phyloP scores from a whole-genome alignment of 2,797 vertebrate genomes.

The Tiaroga cobitis region DNA sequence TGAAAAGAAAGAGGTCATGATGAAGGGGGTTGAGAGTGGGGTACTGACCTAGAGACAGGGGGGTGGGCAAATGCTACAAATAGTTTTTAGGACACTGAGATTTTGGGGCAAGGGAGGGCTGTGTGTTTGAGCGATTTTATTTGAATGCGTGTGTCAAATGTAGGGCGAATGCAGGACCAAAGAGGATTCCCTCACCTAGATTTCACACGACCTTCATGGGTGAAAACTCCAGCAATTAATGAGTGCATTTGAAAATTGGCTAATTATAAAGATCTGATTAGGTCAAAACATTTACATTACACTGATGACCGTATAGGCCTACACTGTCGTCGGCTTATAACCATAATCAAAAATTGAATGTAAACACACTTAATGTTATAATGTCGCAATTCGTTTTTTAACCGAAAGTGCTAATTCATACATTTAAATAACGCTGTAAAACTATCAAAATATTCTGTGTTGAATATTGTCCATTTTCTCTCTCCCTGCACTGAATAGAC shows the following conservation, averaged over 20 bases:
- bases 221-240: neutral
- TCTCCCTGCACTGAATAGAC: neutral
- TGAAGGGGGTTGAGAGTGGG: constrained; percentile 23
- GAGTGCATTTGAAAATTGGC: neutral
- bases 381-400: neutral
- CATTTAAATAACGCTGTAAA: neutral
- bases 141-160: constrained; percentile 24
- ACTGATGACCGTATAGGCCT: neutral
- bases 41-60: constrained; percentile 3
- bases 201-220: constrained; percentile 34
- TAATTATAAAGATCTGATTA: neutral
- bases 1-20: constrained; percentile 34
- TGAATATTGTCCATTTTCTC: constrained; percentile 12
- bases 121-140: constrained; percentile 11
- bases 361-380: neutral
- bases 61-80: constrained; percentile 40
- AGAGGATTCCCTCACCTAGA: constrained; percentile 53
- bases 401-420: too few relatives aligned
- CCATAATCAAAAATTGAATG: neutral
- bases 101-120: constrained; percentile 43
- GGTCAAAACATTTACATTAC: neutral
- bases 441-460: neutral
- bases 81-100: constrained; percentile 49
- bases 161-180: constrained; percentile 48
- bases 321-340: neutral